Base-by-base conservation (phyloP, 2,888 invertebrate genomes). In the Volucella inflata region DNA sequence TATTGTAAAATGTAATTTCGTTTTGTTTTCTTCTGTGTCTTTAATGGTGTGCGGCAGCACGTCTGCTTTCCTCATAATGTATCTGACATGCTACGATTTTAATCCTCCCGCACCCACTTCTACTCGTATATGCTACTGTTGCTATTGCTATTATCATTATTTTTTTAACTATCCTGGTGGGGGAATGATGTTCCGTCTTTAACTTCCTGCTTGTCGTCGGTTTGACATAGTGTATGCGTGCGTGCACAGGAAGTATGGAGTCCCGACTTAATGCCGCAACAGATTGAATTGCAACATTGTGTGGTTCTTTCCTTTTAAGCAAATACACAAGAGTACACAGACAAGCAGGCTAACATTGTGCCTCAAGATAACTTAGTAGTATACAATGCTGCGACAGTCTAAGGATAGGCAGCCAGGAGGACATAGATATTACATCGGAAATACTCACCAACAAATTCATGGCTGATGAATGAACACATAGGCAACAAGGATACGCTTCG, bases 211-310 rank as follows among this genome's bases (percentile, higher is more conserved):
- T 70, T 64, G 57, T 68, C 67, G 48, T 16, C 72, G 12, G 30
- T 72, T 53, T 78, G 65, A 46, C 38, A 65, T 51, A 59, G 79
- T 46, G 68, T 71, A 72, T 70, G 65, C 60, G 80, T 84, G 79
- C 84, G 84, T 84, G 80, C 80, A 71, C 74, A 76, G 70, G 71
- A 84, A 76, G 16, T 50, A 60, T 46, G 36, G 16, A 42, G 14
- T 44, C 3, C 46, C 57, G 51, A 48, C 71, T 77, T n/a, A 59
- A 60, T 70, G 51, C 84, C 79, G 70, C 84, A 84, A 84, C 84
- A 84, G 79, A 84, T 84, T 84, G 84, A 84, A 84, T 71, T 84
- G 84, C 84, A 84, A 71, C 79, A 65, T 84, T 67, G 65, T 75
- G 48, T 79, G 79, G 30, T 30, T 64, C 68, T 46, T 74, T 62